A percentile compares a stretch with the other conserved stretches of the same genome.
These are phyloP conservation scores for Macropis europaea DNA, from an alignment of 2,888 invertebrate genomes.

Conservation along the genomic window DNA sequence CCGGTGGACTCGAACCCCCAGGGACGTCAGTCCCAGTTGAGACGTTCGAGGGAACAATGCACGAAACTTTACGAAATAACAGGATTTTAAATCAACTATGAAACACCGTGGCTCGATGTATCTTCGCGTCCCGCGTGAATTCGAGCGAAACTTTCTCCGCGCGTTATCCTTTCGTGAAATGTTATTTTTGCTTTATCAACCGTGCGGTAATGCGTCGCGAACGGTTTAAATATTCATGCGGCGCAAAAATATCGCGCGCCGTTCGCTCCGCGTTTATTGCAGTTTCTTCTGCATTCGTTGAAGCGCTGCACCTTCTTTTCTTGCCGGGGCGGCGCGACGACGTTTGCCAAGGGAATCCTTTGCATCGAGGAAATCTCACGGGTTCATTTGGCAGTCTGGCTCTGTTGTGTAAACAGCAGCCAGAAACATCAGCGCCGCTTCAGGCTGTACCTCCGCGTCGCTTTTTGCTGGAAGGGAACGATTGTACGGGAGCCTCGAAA, in stretches of 20 bases:
- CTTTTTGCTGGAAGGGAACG: constrained; percentile 17
- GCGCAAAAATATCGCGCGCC: neutral
- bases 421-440: constrained; percentile 32
- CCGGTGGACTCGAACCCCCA: neutral
- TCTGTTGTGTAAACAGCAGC: constrained; percentile 53
- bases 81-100: constrained; percentile 42
- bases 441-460: constrained; percentile 21
- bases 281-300: constrained; percentile 36
- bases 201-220: neutral
- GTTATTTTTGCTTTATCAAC: no score
- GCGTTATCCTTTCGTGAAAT: neutral
- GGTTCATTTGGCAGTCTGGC: constrained; percentile 67
- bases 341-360: constrained; percentile 58
- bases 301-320: neutral
- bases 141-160: neutral
- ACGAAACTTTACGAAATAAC: constrained; percentile 36
- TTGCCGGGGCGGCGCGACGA: constrained; percentile 14
- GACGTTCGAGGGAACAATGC: constrained; percentile 24
- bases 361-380: constrained; percentile 58
- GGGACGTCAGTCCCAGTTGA: neutral
- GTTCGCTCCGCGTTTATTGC: constrained; percentile 2
- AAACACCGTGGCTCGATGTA: neutral
- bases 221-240: neutral
- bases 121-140: neutral
- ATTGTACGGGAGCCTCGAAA: constrained; percentile 28